Evolutionary conservation across 1,140 invertebrate genomes (phyloP).

Genomic region (Brachystomella parvula): DNA sequence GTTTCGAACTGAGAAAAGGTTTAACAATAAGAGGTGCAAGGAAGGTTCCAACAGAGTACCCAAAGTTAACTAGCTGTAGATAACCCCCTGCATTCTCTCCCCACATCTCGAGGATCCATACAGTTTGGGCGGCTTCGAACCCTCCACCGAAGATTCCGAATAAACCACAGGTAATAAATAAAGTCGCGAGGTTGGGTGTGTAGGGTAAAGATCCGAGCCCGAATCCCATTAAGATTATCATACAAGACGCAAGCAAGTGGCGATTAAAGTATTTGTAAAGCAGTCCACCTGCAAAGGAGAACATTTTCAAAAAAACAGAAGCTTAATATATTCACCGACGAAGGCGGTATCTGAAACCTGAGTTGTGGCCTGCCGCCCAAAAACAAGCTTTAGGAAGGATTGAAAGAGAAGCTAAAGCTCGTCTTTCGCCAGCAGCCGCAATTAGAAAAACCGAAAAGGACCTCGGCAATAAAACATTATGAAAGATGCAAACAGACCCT

Average conservation of each 20-base stretch:
- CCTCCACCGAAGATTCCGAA: background rate
- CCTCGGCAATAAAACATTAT: too few species aligned
- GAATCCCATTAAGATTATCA: background rate
- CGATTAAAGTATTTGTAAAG: background rate
- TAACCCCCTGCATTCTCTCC: background rate
- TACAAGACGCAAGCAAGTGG: background rate
- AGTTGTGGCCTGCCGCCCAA: too few species aligned
- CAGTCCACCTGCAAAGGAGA: background rate
- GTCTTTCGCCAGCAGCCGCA: too few species aligned
- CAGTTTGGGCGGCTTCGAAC: background rate
- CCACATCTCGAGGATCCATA: constrained; percentile 23
- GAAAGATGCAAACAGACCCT: too few species aligned
- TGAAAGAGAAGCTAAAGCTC: too few species aligned
- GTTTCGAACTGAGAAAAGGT: constrained; percentile 7
- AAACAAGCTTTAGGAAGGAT: too few species aligned
- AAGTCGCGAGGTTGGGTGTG: background rate
- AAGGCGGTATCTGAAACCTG: too few species aligned
- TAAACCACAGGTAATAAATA: background rate
- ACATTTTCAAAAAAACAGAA: too few species aligned
- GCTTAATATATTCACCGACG: too few species aligned
- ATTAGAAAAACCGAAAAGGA: too few species aligned
- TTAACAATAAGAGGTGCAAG: constrained; percentile 1
- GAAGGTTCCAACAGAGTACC: constrained; percentile 7
- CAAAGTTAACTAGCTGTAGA: constrained; percentile 6
- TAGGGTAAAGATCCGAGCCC: background rate